These are phyloP conservation scores for Rhabdophis nuchalis DNA, from an alignment of 2,797 vertebrate species.

Conservation along the genomic window DNA sequence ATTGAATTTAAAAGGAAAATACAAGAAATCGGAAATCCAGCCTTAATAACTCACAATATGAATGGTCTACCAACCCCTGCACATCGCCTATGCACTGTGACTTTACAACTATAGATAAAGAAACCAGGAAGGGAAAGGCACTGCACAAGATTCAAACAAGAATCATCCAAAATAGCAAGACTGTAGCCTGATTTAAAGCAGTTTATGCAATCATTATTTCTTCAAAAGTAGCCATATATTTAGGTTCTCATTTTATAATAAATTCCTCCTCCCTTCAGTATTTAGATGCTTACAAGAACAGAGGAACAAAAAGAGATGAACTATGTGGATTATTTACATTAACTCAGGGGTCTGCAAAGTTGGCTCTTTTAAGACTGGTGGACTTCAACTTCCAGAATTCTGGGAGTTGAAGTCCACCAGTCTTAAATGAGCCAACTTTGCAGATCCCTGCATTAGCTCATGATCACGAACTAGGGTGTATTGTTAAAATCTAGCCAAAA, in stretches of 20 bases:
- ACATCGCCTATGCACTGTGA: neutral
- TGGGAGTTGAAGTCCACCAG: no score
- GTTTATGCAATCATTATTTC: neutral
- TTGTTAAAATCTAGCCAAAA: neutral
- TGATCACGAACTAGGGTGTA: neutral
- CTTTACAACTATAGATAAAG: neutral
- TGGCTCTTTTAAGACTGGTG: no score
- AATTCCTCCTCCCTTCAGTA: neutral
- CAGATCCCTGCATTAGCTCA: no score
- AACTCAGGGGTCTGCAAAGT: no score
- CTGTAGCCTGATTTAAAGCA: neutral
- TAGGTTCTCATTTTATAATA: neutral
- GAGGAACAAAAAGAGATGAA: neutral
- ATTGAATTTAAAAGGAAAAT: slow-evolving; percentile 18
- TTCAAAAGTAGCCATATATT: neutral
- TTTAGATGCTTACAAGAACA: neutral
- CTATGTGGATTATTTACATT: neutral
- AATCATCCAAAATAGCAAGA: neutral
- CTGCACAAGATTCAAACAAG: neutral
- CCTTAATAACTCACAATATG: neutral
- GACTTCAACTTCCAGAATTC: no score
- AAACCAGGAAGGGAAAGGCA: neutral
- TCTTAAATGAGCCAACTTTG: no score
- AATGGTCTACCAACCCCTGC: neutral
- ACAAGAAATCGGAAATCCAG: neutral